These are phyloP conservation scores for Microcebus murinus DNA, from an alignment of 2,113 vertebrate genomes.

Conservation along the genomic window DNA sequence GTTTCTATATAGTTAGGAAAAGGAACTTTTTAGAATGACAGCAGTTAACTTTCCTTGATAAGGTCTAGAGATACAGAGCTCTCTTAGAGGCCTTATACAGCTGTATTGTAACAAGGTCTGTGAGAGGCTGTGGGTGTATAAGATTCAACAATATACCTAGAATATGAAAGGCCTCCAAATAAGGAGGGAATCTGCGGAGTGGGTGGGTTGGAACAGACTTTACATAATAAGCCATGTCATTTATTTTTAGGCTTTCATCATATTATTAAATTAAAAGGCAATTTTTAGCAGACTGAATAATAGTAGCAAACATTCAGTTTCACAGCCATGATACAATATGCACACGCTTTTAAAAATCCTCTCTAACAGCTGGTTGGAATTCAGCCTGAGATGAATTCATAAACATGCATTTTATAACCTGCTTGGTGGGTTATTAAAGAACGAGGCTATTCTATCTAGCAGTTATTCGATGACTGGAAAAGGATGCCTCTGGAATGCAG, in stretches of 20 bases:
- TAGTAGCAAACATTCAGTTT: constrained; percentile 36
- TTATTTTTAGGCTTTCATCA: constrained; percentile 53
- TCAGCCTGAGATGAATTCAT: constrained; percentile 50
- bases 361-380: constrained; percentile 13
- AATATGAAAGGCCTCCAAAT: constrained; percentile 30
- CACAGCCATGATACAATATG: constrained; percentile 34
- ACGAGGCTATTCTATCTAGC: not conserved
- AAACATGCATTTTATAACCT: constrained; percentile 48
- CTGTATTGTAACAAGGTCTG: not conserved
- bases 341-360: constrained; percentile 44
- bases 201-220: not conserved
- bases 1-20: not conserved
- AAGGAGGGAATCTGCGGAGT: not conserved
- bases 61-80: not conserved
- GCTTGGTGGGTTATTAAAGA: constrained; percentile 29
- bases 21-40: not conserved
- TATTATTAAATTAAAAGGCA: constrained; percentile 65
- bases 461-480: constrained; percentile 10
- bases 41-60: not conserved
- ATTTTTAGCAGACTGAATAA: constrained; percentile 56
- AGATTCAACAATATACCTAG: not conserved
- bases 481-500: not conserved
- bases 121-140: not conserved
- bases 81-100: not conserved
- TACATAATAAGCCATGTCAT: constrained; percentile 1